These are phyloP conservation scores for Acrobasis repandana DNA, from an alignment of 2,888 invertebrate species.

Conservation along the genomic window DNA sequence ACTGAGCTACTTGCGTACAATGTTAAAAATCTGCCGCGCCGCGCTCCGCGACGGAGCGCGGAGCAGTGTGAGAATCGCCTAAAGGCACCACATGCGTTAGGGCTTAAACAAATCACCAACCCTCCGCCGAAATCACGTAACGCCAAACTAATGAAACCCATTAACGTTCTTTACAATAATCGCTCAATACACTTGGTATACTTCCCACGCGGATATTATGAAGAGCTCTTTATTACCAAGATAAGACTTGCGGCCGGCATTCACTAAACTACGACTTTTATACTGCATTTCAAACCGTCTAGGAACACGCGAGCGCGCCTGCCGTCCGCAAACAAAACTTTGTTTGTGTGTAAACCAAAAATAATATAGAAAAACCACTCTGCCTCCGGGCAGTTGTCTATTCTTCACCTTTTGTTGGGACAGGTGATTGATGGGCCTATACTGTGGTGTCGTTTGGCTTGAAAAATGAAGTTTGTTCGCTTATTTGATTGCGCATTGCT, in stretches of 20 bases:
- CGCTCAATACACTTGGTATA: constrained; percentile 64
- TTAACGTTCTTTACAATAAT: constrained; percentile 58
- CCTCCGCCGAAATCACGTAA: constrained; percentile 50
- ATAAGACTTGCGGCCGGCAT: constrained; percentile 38
- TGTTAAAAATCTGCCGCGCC: too few relatives aligned
- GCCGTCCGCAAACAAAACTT: constrained; percentile 17
- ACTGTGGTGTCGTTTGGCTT: constrained; percentile 71
- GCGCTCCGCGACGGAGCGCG: too few relatives aligned
- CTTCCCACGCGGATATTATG: constrained; percentile 66
- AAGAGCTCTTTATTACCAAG: constrained; percentile 47
- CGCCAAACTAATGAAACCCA: constrained; percentile 60
- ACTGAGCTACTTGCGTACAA: too few relatives aligned
- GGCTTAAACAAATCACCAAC: constrained; percentile 32
- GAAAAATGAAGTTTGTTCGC: constrained; percentile 72
- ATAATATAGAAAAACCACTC: constrained; percentile 58
- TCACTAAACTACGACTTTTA: constrained; percentile 30
- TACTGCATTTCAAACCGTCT: constrained; percentile 1
- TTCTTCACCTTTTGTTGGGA: constrained; percentile 65
- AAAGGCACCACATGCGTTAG: constrained; percentile 32
- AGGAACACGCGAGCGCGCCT: background rate
- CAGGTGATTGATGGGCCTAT: constrained; percentile 70
- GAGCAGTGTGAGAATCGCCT: too few relatives aligned
- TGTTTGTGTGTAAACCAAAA: constrained; percentile 34
- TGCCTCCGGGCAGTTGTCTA: constrained; percentile 65
- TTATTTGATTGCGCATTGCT: constrained; percentile 58